Percentiles rank a stretch among this genome's conserved stretches.
Evolutionary conservation across 2,888 invertebrate species (phyloP).

Genomic region (Deilephila elpenor): DNA sequence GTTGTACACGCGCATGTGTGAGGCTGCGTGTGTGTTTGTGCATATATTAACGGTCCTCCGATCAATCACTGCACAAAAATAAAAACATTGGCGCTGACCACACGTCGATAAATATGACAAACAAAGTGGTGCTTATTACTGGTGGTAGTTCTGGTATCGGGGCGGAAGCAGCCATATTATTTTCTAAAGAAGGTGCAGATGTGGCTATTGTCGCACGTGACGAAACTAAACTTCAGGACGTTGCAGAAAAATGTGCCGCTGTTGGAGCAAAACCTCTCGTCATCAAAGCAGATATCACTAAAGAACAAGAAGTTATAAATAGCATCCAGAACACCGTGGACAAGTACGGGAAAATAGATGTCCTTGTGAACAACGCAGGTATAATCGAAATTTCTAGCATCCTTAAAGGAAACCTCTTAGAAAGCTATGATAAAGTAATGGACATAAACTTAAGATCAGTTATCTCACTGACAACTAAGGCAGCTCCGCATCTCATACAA

Average conservation of each 20-base stretch:
- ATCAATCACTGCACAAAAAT: not conserved
- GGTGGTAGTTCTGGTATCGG: conserved; percentile 58
- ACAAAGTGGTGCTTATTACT: conserved; percentile 54
- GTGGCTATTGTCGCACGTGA: conserved; percentile 55
- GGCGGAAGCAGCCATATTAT: conserved; percentile 47
- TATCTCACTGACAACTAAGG: conserved; percentile 49
- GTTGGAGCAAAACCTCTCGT: conserved; percentile 43
- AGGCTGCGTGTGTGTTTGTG: not conserved
- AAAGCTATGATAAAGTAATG: conserved; percentile 51
- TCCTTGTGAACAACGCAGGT: conserved; percentile 60
- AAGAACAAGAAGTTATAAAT: conserved; percentile 47
- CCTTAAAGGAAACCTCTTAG: conserved; percentile 44
- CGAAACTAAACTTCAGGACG: conserved; percentile 45
- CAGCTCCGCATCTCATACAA: conserved; percentile 51
- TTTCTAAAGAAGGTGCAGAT: conserved; percentile 51
- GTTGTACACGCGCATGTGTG: too few relatives aligned
- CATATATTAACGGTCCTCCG: not conserved
- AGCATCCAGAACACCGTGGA: conserved; percentile 50
- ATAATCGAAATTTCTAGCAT: conserved; percentile 40
- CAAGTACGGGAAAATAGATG: conserved; percentile 53
- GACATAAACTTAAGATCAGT: conserved; percentile 52
- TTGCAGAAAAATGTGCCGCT: conserved; percentile 43
- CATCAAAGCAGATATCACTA: conserved; percentile 53
- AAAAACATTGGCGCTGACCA: too few relatives aligned
- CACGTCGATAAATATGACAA: conserved; percentile 29